Percentiles rank a stretch among this genome's conserved stretches.
Conservation (phyloP, 2,797 vertebrate species). For the Sebastes trivittatus region DNA sequence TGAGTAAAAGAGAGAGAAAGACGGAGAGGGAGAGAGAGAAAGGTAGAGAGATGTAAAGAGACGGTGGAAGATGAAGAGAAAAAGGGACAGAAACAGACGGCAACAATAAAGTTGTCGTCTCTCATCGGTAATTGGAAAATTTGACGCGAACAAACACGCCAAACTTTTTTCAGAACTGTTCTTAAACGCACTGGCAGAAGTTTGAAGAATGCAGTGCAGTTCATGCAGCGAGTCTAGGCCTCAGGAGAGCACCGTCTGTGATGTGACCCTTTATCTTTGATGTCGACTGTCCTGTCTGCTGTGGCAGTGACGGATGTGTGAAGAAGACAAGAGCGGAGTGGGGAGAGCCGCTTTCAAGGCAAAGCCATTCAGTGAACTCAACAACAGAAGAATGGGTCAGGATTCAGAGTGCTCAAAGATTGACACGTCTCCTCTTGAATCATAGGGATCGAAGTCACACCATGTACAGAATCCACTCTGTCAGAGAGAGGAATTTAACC, state of each 20-base stretch:
- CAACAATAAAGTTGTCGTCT: constrained; percentile 38
- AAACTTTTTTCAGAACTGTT: constrained; percentile 13
- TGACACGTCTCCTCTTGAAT: constrained; percentile 34
- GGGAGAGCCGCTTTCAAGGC: constrained; percentile 26
- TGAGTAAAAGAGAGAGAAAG: constrained; percentile 13
- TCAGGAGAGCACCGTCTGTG: neutral
- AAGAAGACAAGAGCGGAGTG: constrained; percentile 28
- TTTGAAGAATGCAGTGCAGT: constrained; percentile 23
- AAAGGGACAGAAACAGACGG: constrained; percentile 8
- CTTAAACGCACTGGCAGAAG: constrained; percentile 18
- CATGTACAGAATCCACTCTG: neutral
- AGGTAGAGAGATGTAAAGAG: constrained; percentile 1
- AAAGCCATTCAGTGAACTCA: constrained; percentile 35
- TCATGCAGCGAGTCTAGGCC: neutral
- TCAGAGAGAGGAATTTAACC: neutral
- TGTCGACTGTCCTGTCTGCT: constrained; percentile 25
- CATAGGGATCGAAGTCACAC: constrained; percentile 12
- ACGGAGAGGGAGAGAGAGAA: neutral
- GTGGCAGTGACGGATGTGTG: constrained; percentile 59
- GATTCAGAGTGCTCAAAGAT: constrained; percentile 34
- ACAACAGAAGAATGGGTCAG: constrained; percentile 32
- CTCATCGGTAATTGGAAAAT: constrained; percentile 35
- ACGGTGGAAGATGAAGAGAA: constrained; percentile 26
- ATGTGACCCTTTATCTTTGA: constrained; percentile 54
- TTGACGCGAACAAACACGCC: neutral